Conservation (phyloP, 2,113 vertebrate genomes). For the Podocnemis expansa region DNA sequence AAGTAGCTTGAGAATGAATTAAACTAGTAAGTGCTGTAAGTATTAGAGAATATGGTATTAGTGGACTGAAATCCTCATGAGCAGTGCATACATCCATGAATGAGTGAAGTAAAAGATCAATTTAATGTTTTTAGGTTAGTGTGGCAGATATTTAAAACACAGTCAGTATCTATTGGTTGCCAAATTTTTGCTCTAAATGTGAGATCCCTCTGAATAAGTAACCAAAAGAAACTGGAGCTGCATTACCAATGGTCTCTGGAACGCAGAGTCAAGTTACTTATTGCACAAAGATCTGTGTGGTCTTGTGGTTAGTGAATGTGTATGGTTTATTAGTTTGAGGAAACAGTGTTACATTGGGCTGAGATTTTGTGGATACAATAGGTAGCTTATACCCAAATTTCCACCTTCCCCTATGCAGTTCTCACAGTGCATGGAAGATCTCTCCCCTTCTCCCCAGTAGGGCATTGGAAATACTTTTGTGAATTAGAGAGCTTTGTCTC, state of each 20-base stretch:
- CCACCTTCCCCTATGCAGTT: not conserved
- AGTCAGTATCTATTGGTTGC: not conserved
- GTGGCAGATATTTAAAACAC: accelerated
- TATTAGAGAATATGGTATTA: not conserved
- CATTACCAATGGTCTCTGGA: not conserved
- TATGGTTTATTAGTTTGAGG: constrained; percentile 5
- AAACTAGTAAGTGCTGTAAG: not conserved
- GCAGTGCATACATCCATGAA: not conserved
- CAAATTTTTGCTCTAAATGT: not conserved
- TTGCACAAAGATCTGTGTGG: not conserved
- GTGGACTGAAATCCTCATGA: not conserved
- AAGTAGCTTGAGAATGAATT: not conserved
- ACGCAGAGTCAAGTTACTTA: not conserved
- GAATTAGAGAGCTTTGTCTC: not conserved
- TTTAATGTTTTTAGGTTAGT: not conserved
- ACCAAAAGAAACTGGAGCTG: not conserved
- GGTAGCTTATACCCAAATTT: not conserved
- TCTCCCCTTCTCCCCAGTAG: not conserved
- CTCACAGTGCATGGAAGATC: not conserved
- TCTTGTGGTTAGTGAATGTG: constrained; percentile 21
- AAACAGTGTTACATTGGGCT: not conserved
- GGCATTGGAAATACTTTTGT: not conserved
- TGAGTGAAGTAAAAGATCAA: not conserved
- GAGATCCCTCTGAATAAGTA: not conserved
- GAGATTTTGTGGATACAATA: not conserved